phyloP scores from a whole-genome alignment of 2,797 vertebrate species.

The Valencia hispanica region DNA sequence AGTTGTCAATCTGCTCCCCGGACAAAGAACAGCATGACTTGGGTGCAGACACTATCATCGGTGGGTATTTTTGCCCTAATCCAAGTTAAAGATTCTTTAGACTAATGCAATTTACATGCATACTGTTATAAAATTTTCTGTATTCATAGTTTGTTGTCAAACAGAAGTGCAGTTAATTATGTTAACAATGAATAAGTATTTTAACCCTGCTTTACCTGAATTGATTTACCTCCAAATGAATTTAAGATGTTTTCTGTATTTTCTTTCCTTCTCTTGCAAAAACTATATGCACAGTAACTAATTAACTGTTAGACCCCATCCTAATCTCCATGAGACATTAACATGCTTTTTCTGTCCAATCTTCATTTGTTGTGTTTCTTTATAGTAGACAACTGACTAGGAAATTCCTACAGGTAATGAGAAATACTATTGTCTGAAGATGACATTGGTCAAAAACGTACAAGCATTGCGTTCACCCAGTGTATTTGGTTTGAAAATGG shows the following conservation, averaged over 20 bases:
- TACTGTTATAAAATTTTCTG: neutral
- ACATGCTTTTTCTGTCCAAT: slow-evolving; percentile 96
- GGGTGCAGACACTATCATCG: slow-evolving; percentile 77
- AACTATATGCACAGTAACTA: slow-evolving; percentile 47
- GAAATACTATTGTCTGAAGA: slow-evolving; percentile 81
- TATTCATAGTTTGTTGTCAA: neutral
- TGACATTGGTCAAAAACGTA: slow-evolving; percentile 89
- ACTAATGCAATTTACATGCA: slow-evolving; percentile 18
- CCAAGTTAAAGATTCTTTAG: slow-evolving; percentile 6
- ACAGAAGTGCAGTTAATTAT: slow-evolving; percentile 5
- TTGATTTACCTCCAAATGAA: slow-evolving; percentile 21
- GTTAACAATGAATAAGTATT: neutral
- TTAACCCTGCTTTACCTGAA: slow-evolving; percentile 10
- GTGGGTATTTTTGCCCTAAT: slow-evolving; percentile 78
- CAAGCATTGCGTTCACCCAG: slow-evolving; percentile 86
- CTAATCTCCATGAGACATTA: slow-evolving; percentile 81
- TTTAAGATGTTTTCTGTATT: slow-evolving; percentile 26
- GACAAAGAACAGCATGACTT: slow-evolving; percentile 73
- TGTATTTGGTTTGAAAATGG: slow-evolving; percentile 83
- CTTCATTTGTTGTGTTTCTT: slow-evolving; percentile 94
- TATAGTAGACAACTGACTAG: slow-evolving; percentile 99
- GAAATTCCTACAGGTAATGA: slow-evolving; percentile 96
- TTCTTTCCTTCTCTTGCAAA: slow-evolving; percentile 33
- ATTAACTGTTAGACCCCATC: slow-evolving; percentile 57
- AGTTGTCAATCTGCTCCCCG: slow-evolving; percentile 79